A percentile compares a stretch with the other conserved stretches of the same genome.
These are phyloP conservation scores for Ectropis crepuscularia DNA, from an alignment of 2,888 invertebrate genomes.

Conservation along the genomic window DNA sequence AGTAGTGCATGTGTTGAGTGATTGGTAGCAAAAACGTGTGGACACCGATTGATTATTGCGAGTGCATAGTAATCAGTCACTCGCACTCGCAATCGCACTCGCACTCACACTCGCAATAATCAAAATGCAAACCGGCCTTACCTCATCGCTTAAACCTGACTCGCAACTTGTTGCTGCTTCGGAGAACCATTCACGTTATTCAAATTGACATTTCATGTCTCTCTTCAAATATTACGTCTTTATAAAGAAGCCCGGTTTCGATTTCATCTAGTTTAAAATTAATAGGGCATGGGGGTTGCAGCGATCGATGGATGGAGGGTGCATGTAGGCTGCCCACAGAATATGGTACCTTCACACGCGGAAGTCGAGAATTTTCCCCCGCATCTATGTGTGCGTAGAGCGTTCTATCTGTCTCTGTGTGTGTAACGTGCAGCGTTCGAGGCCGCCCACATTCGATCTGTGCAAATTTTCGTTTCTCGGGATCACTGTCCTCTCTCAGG, in stretches of 20 bases:
- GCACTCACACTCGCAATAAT: no score
- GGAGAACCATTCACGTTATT: conserved; percentile 27
- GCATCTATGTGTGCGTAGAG: conserved; percentile 46
- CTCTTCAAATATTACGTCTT: conserved; percentile 21
- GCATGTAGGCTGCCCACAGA: conserved; percentile 39
- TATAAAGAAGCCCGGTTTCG: conserved; percentile 28
- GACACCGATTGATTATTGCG: no score
- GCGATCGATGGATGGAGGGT: conserved; percentile 38
- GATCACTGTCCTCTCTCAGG: conserved; percentile 81
- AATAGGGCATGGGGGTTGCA: conserved; percentile 43
- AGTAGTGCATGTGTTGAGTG: no score
- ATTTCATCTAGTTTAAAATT: conserved; percentile 42
- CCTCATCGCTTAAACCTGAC: conserved; percentile 21
- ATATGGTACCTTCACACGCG: conserved; percentile 50
- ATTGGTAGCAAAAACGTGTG: no score
- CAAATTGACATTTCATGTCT: conserved; percentile 23
- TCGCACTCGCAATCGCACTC: no score
- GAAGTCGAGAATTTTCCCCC: conserved; percentile 76
- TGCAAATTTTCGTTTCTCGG: conserved; percentile 81
- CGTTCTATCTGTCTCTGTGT: conserved; percentile 44
- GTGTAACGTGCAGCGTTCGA: conserved; percentile 70
- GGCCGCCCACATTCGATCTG: conserved; percentile 85
- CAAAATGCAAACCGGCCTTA: no score
- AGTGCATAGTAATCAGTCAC: no score
- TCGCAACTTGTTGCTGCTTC: conserved; percentile 27